Evolutionary conservation across 2,113 vertebrate genomes (phyloP).

Genomic region (Pogona vitticeps): DNA sequence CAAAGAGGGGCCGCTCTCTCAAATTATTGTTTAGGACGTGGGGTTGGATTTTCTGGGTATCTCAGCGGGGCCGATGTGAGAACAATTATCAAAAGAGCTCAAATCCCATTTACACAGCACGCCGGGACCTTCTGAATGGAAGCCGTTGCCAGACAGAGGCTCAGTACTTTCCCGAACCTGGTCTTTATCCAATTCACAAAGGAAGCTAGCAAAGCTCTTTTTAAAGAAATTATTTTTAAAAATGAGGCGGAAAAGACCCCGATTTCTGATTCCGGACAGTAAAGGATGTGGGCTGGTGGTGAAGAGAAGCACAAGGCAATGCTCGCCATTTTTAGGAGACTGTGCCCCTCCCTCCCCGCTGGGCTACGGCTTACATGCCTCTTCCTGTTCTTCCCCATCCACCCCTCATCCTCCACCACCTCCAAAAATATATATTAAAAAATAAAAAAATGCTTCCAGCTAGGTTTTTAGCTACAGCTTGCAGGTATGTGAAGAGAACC

Average conservation of each 20-base stretch:
- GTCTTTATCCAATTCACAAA: slow-evolving; percentile 28
- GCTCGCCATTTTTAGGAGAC: background rate
- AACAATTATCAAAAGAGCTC: slow-evolving; percentile 31
- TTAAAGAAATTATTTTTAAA: background rate
- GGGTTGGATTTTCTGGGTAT: slow-evolving; percentile 13
- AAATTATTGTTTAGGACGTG: slow-evolving; percentile 21
- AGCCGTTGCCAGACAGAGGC: background rate
- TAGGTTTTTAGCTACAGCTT: background rate
- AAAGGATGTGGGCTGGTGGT: background rate
- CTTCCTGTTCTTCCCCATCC: too few relatives aligned
- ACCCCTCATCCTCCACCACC: too few relatives aligned
- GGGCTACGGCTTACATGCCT: background rate
- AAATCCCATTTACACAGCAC: slow-evolving; percentile 29
- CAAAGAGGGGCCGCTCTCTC: slow-evolving; percentile 15
- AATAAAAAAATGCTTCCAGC: background rate
- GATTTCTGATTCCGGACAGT: background rate
- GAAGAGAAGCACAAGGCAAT: background rate
- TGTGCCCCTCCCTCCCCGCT: background rate
- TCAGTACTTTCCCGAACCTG: slow-evolving; percentile 1
- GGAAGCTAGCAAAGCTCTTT: background rate
- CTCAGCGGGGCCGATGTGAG: background rate
- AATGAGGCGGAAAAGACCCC: too few relatives aligned
- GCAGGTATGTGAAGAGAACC: background rate
- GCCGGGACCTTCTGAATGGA: slow-evolving; percentile 13
- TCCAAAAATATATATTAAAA: too few relatives aligned